Base-by-base conservation (phyloP, 2,113 vertebrate genomes). In the Alouatta palliata region DNA sequence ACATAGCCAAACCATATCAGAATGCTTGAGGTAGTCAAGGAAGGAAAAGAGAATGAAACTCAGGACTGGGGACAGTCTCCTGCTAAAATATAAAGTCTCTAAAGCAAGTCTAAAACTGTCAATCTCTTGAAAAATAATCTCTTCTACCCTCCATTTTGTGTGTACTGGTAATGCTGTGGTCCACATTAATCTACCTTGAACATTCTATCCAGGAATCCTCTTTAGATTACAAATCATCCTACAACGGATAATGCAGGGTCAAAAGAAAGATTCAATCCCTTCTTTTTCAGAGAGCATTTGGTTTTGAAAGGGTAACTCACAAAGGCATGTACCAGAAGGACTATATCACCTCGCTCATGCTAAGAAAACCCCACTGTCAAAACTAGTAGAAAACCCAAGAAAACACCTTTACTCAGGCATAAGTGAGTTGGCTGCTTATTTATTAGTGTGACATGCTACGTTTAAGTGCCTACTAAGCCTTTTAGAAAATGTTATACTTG, bases 61-160 rank as follows among this genome's bases (percentile, higher is more conserved):
- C 23, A 54, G 25, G 43, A 56, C 4, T 58, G 6, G 1, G 14
- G 6, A 75, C 5, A 9, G 6, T 19, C 8, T 68, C 6, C 5
- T 10, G 11, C 1, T 40, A 23, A 81, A 64, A 25, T 85, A 43
- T 30, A 23, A 23, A 77, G 12, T 25, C 6, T 43, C 23, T n/a
- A 30, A 37, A 20, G 30, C 64, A 70, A 47, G 54, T 56, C 3
- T 71, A 37, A 30, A 56, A n/a, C 14, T 80, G 45, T 3, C 5
- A 32, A 8, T 23, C 8, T 23, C 25, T 9, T 87, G 61, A n/a
- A 10, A 45, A 75, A 20, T 20, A 30, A 49, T 37, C 3, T 6
- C 12, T n/a, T 0, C 35, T n/a, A 0, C 45, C 8, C 3, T 91
- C 11, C 40, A 54, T 1, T 0, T 1, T 12, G 17, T 17, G 20